A percentile compares a stretch with the other conserved stretches of the same genome.
Conservation (phyloP, 2,888 invertebrate species). For the Mythimna albipuncta region DNA sequence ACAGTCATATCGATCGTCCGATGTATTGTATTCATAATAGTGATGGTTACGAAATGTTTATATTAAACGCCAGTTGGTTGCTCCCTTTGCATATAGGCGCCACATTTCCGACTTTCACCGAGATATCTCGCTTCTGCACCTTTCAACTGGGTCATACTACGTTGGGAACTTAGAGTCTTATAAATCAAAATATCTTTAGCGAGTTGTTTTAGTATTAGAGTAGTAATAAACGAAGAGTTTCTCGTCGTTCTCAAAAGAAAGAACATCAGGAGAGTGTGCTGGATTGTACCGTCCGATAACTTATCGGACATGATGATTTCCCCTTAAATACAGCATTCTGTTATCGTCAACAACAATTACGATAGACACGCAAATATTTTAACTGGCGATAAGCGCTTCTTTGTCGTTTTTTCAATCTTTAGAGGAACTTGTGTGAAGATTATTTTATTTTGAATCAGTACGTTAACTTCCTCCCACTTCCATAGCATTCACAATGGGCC, state of each 20-base stretch:
- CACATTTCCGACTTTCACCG: slow-evolving; percentile 86
- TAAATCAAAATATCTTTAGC: slow-evolving; percentile 65
- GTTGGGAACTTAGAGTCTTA: slow-evolving; percentile 66
- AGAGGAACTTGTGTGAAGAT: slow-evolving; percentile 31
- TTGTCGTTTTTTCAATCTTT: slow-evolving; percentile 55
- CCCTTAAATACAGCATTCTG: slow-evolving; percentile 58
- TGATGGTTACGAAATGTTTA: slow-evolving; percentile 84
- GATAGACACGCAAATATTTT: slow-evolving; percentile 58
- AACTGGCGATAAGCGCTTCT: slow-evolving; percentile 60
- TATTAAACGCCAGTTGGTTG: slow-evolving; percentile 73
- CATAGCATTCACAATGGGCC: slow-evolving; percentile 66
- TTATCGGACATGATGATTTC: slow-evolving; percentile 68
- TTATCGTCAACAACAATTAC: slow-evolving; percentile 63
- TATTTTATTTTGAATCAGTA: slow-evolving; percentile 51
- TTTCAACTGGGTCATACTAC: slow-evolving; percentile 78
- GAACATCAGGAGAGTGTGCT: slow-evolving; percentile 62
- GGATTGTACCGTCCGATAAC: slow-evolving; percentile 60
- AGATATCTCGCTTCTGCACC: slow-evolving; percentile 70
- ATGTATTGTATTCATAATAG: slow-evolving; percentile 72
- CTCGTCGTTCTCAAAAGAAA: slow-evolving; percentile 39
- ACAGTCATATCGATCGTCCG: slow-evolving; percentile 76
- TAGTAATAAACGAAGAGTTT: slow-evolving; percentile 11
- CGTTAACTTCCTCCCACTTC: slow-evolving; percentile 54
- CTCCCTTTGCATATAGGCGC: slow-evolving; percentile 73
- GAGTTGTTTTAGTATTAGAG: slow-evolving; percentile 62